Evolutionary conservation across 1,140 invertebrate genomes (phyloP), one percentile per base, ranked within the genome.

Genomic region (Hycleus cichorii): DNA sequence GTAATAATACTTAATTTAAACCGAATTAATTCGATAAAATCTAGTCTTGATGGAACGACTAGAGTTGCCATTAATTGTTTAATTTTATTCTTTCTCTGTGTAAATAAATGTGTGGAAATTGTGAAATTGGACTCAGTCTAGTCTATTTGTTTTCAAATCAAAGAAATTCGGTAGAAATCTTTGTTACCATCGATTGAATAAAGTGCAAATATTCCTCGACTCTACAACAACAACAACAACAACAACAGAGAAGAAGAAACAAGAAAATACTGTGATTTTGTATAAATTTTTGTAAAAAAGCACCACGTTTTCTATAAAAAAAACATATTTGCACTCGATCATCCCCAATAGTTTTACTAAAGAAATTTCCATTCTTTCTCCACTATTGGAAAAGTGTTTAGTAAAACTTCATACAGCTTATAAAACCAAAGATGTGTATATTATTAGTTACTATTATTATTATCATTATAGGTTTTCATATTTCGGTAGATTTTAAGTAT

Each of bases 131-230:
- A 18, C 18, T 18, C 18, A 18, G 18, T 18, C 18, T 18, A 18
- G 18, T 18, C 18, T 18, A 18, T 18, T 18, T 18, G 1, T 18
- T 18, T 18, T 18, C 18, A 18, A 18, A 18, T 18, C 18, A 18
- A 18, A 18, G 18, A 18, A 18, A 18, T 18, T 18, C 18, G 18
- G 18, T 18, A 18, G 7, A 38, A 43, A 47, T 38, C 47, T 39
- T 52, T 52, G 55, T 58, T 62, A 58, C 60, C 55, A 48, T 52
- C 24, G 24, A 57, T 6, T 38, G 44, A 45, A 58, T 42, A 64
- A 56, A 64, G 63, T 64, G 63, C 63, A 64, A 56, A 64, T 60
- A 60, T 11, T 9, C 47, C 50, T 45, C 32, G 43, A 24, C 44
- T 46, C 38, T 47, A 39, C 4, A 18, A 39, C 18, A 18, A 18